These are phyloP conservation scores for Campylomormyrus tamandua DNA, from an alignment of 2,113 vertebrate genomes.

Conservation along the genomic window DNA sequence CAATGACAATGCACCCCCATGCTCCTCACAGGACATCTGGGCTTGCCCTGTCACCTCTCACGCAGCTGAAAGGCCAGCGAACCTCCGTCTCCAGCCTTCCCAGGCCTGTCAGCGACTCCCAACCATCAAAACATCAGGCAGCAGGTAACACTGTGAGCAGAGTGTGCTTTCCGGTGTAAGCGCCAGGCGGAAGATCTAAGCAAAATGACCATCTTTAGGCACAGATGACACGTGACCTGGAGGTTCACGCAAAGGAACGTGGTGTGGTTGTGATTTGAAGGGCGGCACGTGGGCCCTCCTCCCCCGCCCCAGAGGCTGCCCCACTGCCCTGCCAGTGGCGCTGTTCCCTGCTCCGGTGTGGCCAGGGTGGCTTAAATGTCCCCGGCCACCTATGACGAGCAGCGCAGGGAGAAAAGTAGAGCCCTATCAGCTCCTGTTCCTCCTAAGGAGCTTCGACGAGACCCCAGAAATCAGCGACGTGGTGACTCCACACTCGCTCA, in stretches of 20 bases:
- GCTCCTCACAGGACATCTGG: not conserved
- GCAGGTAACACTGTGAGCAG: not conserved
- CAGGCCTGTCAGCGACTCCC: not conserved
- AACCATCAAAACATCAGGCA: not conserved
- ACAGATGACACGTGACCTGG: not conserved
- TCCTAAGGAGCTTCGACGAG: not conserved
- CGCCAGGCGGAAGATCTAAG: not conserved
- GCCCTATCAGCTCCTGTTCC: not conserved
- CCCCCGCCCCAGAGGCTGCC: not conserved
- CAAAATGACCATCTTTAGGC: not conserved
- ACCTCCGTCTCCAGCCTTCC: not conserved
- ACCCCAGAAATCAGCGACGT: not conserved
- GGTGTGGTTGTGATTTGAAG: not conserved
- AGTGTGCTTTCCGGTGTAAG: not conserved
- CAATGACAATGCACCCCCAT: not conserved
- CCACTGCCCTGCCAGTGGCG: not conserved
- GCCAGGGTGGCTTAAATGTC: not conserved
- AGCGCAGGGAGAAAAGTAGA: not conserved
- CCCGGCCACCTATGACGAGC: not conserved
- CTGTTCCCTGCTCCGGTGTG: not conserved
- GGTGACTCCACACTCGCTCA: not conserved
- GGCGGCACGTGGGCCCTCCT: not conserved
- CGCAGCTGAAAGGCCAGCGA: too few species aligned
- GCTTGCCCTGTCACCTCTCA: not conserved
- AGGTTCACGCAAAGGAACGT: not conserved